Percentiles rank a stretch among this genome's conserved stretches.
Evolutionary conservation across 2,113 vertebrate genomes (phyloP).

Genomic region (Kryptolebias marmoratus): DNA sequence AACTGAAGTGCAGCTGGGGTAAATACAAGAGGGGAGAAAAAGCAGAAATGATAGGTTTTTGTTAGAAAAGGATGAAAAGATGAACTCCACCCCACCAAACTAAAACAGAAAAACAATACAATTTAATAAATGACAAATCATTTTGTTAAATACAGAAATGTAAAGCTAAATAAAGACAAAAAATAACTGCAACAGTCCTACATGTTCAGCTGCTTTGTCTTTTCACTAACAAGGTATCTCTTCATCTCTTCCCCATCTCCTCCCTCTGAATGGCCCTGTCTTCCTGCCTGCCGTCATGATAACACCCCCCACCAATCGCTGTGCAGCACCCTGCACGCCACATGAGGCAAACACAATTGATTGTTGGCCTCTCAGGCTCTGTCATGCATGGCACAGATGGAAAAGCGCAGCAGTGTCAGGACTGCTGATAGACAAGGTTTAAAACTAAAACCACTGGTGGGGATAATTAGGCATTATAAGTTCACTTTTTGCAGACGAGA

Average conservation of each 20-base stretch:
- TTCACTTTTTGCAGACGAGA: neutral
- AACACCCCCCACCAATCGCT: conserved; percentile 10
- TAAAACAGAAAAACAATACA: neutral
- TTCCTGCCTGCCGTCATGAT: conserved; percentile 20
- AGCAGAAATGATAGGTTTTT: conserved; percentile 39
- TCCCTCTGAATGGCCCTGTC: conserved; percentile 1
- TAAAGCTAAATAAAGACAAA: neutral
- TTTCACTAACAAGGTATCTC: neutral
- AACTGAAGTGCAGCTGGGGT: conserved; percentile 42
- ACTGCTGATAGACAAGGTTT: neutral
- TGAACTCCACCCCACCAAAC: conserved; percentile 11
- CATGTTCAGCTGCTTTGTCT: conserved; percentile 35
- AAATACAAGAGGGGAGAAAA: conserved; percentile 24
- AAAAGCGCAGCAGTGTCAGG: conserved; percentile 16
- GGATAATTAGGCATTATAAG: neutral
- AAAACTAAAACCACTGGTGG: neutral
- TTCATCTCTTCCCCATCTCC: conserved; percentile 31
- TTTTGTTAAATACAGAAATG: neutral
- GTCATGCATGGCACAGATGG: conserved; percentile 35
- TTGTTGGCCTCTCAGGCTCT: conserved; percentile 34
- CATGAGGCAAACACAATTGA: conserved; percentile 57
- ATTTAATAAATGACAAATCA: neutral
- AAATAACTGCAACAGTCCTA: conserved; percentile 23
- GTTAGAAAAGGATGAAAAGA: conserved; percentile 9
- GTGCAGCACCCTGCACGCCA: conserved; percentile 34